A percentile compares a stretch with the other conserved stretches of the same genome.
phyloP scores from a whole-genome alignment of 2,113 vertebrate genomes.

The Gambusia holbrooki region DNA sequence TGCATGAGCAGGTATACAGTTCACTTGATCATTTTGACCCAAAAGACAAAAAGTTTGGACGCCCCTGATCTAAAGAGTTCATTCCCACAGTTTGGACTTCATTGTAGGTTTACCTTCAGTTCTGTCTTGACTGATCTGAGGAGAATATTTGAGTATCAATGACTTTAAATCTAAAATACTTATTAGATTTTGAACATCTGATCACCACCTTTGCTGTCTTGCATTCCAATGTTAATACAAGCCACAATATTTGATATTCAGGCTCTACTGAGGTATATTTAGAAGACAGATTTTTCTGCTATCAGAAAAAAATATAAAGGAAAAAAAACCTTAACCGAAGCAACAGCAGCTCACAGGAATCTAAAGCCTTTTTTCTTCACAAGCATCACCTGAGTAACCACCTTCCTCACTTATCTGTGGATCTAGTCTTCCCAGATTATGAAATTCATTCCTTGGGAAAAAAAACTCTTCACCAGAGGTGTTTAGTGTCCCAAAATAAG shows the following conservation, averaged over 20 bases:
- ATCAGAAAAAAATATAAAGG: constrained; percentile 15
- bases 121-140: not conserved
- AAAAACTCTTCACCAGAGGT: not conserved
- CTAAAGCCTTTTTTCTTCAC: not conserved
- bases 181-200: not conserved
- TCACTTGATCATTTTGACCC: not conserved
- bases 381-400: not conserved
- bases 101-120: not conserved
- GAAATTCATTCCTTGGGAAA: not conserved
- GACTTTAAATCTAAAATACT: not conserved
- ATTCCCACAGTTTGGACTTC: not conserved
- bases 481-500: not conserved
- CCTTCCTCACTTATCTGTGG: not conserved
- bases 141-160: not conserved
- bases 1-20: not conserved
- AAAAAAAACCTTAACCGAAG: not conserved
- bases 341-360: constrained; percentile 38
- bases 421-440: not conserved
- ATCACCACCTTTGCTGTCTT: not conserved
- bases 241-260: constrained; percentile 5
- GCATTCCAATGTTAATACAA: not conserved
- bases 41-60: not conserved
- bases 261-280: constrained; percentile 1
- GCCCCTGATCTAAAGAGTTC: not conserved
- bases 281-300: constrained; percentile 21